Evolutionary conservation across 2,888 invertebrate genomes (phyloP).

Genomic region (Tetragonula carbonaria): DNA sequence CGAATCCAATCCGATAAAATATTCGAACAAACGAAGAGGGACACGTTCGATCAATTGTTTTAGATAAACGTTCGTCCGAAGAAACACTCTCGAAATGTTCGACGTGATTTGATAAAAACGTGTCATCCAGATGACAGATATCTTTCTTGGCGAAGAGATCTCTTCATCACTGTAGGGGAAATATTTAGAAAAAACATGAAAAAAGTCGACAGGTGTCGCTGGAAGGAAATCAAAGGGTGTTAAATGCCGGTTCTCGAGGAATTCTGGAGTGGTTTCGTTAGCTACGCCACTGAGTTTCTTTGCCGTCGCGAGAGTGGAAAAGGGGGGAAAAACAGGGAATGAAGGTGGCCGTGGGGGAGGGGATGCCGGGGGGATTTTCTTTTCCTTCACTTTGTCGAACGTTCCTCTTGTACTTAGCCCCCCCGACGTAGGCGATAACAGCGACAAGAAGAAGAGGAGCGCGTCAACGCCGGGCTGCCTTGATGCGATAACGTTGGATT

Average conservation of each 20-base stretch:
- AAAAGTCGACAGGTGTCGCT: not conserved
- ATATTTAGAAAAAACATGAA: not conserved
- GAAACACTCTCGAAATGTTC: too few species aligned
- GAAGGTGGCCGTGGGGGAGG: not conserved
- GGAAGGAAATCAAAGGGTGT: not conserved
- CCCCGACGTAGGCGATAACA: slow-evolving; percentile 29
- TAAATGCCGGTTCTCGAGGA: not conserved
- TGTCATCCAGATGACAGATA: too few species aligned
- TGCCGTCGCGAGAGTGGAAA: not conserved
- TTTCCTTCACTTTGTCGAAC: slow-evolving; percentile 29
- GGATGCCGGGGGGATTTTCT: not conserved
- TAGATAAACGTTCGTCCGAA: too few species aligned
- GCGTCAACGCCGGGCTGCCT: slow-evolving; percentile 54
- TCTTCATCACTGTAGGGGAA: not conserved
- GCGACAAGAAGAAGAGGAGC: slow-evolving; percentile 15
- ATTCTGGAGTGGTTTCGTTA: not conserved
- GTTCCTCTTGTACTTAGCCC: slow-evolving; percentile 53
- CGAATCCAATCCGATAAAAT: too few species aligned
- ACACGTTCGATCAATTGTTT: too few species aligned
- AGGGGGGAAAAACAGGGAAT: slow-evolving; percentile 15
- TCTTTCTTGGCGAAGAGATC: not conserved
- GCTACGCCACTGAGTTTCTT: slow-evolving; percentile 43
- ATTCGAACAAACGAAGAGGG: too few species aligned
- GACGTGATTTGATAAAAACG: too few species aligned
- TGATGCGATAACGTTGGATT: slow-evolving; percentile 68